Evolutionary conservation across 2,888 invertebrate genomes (phyloP).

Genomic region (Leptinotarsa peninsularis): DNA sequence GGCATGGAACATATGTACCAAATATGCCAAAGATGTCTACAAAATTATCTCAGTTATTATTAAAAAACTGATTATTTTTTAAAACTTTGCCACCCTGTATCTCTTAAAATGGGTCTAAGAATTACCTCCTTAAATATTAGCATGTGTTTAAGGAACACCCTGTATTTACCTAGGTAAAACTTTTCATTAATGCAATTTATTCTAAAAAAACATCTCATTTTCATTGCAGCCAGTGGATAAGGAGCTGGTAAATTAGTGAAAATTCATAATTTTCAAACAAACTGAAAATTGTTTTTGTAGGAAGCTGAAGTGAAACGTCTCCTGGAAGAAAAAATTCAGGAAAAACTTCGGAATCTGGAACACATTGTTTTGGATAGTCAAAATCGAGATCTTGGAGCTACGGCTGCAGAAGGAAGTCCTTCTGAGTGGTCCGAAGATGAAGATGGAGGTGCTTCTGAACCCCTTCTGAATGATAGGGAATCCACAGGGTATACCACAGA

Average conservation of each 20-base stretch:
- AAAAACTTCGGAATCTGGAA: constrained; percentile 61
- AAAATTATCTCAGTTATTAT: no score
- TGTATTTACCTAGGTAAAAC: background rate
- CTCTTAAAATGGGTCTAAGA: no score
- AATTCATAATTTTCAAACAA: constrained; percentile 13
- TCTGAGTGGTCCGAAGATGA: constrained; percentile 85
- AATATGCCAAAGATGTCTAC: no score
- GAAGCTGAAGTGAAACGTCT: constrained; percentile 68
- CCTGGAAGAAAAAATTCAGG: constrained; percentile 66
- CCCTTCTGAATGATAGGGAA: constrained; percentile 69
- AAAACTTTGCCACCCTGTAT: no score
- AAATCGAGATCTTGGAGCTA: constrained; percentile 55
- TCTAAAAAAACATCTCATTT: constrained; percentile 28
- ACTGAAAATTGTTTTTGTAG: constrained; percentile 52
- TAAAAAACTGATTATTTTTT: no score
- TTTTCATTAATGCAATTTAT: constrained; percentile 2
- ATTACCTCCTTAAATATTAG: no score
- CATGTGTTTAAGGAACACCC: no score
- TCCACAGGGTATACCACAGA: constrained; percentile 90
- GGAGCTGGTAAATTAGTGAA: constrained; percentile 60
- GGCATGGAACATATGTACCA: no score
- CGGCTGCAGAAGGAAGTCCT: constrained; percentile 74
- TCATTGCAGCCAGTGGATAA: constrained; percentile 61
- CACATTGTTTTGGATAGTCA: constrained; percentile 45
- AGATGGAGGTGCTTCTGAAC: constrained; percentile 75